phyloP scores from a whole-genome alignment of 2,113 vertebrate genomes.

The Athene noctua region DNA sequence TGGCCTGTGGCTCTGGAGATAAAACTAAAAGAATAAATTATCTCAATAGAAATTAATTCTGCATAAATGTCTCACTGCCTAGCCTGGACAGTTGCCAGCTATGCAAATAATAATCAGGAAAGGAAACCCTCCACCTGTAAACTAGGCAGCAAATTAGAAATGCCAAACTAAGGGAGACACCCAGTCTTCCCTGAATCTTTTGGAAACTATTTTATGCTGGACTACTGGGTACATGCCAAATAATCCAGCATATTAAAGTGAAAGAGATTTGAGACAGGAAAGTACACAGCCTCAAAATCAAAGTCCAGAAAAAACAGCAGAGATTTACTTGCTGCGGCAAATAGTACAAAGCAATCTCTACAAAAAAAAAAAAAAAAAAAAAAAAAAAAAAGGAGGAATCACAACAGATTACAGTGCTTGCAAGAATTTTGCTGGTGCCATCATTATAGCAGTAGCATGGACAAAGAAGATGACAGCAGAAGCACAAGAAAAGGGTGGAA shows the following conservation, averaged over 20 bases:
- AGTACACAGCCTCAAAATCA: neutral
- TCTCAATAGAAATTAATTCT: neutral
- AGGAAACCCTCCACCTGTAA: neutral
- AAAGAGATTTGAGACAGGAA: neutral
- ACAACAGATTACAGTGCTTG: neutral
- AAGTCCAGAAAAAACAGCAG: neutral
- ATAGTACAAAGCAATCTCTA: neutral
- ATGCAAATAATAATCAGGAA: neutral
- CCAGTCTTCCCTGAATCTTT: neutral
- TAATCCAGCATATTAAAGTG: neutral
- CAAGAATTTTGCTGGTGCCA: neutral
- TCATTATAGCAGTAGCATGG: rapidly evolving
- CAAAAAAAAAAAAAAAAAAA: neutral
- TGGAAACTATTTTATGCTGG: neutral
- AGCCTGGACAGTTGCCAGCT: neutral
- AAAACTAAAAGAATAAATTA: neutral
- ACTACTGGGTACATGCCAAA: neutral
- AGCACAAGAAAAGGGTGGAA: neutral
- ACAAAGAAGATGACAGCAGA: neutral
- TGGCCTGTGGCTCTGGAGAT: neutral
- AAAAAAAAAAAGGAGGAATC: neutral
- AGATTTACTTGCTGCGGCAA: neutral
- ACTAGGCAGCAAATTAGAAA: neutral
- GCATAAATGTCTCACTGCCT: neutral
- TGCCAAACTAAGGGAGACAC: neutral